Evolutionary conservation across 2,113 vertebrate species (phyloP).

Genomic region (Mustela lutreola): DNA sequence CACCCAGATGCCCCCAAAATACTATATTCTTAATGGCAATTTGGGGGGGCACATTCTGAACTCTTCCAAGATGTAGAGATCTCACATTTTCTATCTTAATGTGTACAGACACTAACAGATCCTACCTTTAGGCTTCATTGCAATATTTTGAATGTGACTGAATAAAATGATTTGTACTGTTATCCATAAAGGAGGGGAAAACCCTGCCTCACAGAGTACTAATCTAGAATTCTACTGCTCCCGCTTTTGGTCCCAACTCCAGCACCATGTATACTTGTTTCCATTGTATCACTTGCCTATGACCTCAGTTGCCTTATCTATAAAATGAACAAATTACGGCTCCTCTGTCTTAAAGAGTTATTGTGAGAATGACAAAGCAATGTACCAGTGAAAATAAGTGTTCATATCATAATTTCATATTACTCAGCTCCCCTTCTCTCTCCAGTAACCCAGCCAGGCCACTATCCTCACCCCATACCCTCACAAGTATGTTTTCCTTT

Average conservation of each 20-base stretch:
- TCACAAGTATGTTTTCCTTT: background rate
- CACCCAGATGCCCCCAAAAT: background rate
- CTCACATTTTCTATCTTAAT: background rate
- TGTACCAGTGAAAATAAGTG: background rate
- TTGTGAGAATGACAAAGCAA: slow-evolving; percentile 27
- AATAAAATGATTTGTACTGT: background rate
- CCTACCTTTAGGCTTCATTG: slow-evolving; percentile 15
- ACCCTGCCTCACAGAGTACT: background rate
- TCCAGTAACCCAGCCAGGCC: background rate
- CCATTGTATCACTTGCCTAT: background rate
- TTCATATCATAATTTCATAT: background rate
- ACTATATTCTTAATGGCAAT: background rate
- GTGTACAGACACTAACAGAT: background rate
- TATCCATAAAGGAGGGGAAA: background rate
- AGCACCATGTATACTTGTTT: background rate
- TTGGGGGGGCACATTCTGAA: background rate
- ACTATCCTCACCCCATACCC: background rate
- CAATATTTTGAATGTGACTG: background rate
- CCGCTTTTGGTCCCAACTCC: background rate
- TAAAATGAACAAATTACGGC: background rate
- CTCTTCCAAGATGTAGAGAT: background rate
- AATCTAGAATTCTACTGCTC: background rate
- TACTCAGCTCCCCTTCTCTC: background rate
- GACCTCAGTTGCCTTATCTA: background rate
- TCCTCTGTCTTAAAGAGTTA: slow-evolving; percentile 29